Evolutionary conservation across 2,797 vertebrate genomes (phyloP).

Genomic region (Momotus momota): DNA sequence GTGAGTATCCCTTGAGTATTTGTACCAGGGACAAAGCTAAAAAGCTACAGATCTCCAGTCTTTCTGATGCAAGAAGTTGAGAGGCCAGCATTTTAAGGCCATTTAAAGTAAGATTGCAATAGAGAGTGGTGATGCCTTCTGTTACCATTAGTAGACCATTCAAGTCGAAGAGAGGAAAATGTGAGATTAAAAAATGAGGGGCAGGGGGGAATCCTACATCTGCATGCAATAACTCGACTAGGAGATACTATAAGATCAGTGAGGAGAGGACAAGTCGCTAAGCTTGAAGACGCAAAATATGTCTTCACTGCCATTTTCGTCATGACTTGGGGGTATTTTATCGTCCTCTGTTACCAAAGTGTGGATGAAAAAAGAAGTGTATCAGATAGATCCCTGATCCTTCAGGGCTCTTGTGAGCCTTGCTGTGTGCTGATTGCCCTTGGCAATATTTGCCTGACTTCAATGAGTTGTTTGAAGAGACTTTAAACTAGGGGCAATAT

Average conservation of each 20-base stretch:
- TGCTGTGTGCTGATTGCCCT: not conserved
- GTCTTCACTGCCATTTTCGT: not conserved
- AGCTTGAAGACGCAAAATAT: not conserved
- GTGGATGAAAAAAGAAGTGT: not conserved
- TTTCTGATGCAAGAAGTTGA: not conserved
- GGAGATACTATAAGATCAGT: not conserved
- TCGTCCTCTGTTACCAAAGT: not conserved
- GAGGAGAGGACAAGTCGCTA: not conserved
- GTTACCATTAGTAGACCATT: not conserved
- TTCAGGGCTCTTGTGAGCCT: not conserved
- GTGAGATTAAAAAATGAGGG: not conserved
- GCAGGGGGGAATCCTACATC: not conserved
- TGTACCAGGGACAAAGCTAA: not conserved
- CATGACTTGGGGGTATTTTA: not conserved
- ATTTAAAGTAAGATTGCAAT: not conserved
- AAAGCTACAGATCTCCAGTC: not conserved
- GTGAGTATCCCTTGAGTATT: not conserved
- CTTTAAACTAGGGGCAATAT: constrained; percentile 24
- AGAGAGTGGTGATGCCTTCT: not conserved
- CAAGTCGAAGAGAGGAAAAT: not conserved
- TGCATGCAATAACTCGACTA: not conserved
- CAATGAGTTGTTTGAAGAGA: constrained; percentile 25
- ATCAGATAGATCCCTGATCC: not conserved
- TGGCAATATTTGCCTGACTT: not conserved
- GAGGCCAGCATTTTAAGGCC: not conserved